Percentiles rank a stretch among this genome's conserved stretches.
These are phyloP conservation scores for Micrasema longulum DNA, from an alignment of 1,140 invertebrate genomes.

Conservation along the genomic window DNA sequence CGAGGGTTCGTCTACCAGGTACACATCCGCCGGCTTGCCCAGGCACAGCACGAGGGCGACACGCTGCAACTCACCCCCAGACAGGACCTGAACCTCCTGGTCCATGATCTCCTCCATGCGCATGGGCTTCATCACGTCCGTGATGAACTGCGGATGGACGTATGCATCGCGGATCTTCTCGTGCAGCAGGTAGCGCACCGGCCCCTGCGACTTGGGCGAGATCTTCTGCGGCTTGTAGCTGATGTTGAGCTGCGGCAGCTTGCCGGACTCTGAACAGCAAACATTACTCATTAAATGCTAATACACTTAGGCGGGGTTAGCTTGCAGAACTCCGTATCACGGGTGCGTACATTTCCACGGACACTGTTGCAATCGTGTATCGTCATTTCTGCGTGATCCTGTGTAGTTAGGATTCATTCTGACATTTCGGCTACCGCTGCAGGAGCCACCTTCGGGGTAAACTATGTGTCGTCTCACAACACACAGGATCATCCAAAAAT, in stretches of 20 bases:
- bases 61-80: conserved; percentile 98
- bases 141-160: conserved; percentile 96
- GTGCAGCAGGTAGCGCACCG: conserved; percentile 91
- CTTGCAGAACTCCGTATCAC: no score
- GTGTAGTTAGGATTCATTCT: no score
- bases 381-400: no score
- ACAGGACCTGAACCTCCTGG: conserved; percentile 98
- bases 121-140: conserved; percentile 99
- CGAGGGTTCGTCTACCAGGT: conserved; percentile 98
- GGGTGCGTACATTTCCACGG: no score
- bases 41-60: conserved; percentile 96
- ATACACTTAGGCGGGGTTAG: no score
- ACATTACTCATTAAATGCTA: not conserved
- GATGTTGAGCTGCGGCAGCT: conserved; percentile 93
- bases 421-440: no score
- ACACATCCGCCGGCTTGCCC: conserved; percentile 98
- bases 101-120: conserved; percentile 99
- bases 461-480: no score
- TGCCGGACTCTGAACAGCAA: conserved; percentile 67
- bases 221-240: conserved; percentile 99
- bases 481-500: no score
- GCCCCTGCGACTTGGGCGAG: conserved; percentile 95
- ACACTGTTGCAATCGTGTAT: no score
- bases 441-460: no score
- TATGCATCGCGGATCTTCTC: conserved; percentile 98